phyloP scores from a whole-genome alignment of 2,797 vertebrate genomes.

The Pampus argenteus region DNA sequence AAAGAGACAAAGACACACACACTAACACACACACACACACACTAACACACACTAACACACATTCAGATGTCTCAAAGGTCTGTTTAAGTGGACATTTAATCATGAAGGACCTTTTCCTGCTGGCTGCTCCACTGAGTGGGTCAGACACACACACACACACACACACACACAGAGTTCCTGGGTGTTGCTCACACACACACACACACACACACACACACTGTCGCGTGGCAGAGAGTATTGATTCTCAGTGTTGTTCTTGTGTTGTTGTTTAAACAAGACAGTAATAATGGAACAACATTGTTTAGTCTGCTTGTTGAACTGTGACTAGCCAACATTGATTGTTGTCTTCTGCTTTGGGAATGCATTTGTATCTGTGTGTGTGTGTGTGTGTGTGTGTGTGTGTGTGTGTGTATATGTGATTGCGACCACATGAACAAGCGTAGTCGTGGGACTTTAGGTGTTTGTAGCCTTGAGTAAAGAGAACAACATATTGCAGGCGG shows the following conservation, averaged over 20 bases:
- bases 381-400: slow-evolving; percentile 11
- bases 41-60: slow-evolving; percentile 9
- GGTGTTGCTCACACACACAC: slow-evolving; percentile 25
- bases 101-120: slow-evolving; percentile 72
- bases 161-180: slow-evolving; percentile 8
- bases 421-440: slow-evolving; percentile 15
- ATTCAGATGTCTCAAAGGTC: slow-evolving; percentile 47
- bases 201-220: slow-evolving; percentile 22
- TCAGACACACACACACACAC: slow-evolving; percentile 24
- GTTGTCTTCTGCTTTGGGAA: slow-evolving; percentile 63
- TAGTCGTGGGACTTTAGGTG: background rate
- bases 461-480: slow-evolving; percentile 16
- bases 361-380: slow-evolving; percentile 33
- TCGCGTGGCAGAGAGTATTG: slow-evolving; percentile 66
- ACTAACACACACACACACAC: slow-evolving; percentile 1
- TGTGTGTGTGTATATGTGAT: slow-evolving; percentile 9
- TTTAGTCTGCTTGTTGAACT: slow-evolving; percentile 80
- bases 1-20: slow-evolving; percentile 8
- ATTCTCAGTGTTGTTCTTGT: slow-evolving; percentile 72
- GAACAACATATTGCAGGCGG: background rate
- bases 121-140: slow-evolving; percentile 54
- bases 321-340: slow-evolving; percentile 78
- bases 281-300: slow-evolving; percentile 80
- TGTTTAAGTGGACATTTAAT: slow-evolving; percentile 76
- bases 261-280: slow-evolving; percentile 81